A percentile compares a stretch with the other conserved stretches of the same genome.
Conservation (phyloP, 2,113 vertebrate species). For the Cisticola juncidis region DNA sequence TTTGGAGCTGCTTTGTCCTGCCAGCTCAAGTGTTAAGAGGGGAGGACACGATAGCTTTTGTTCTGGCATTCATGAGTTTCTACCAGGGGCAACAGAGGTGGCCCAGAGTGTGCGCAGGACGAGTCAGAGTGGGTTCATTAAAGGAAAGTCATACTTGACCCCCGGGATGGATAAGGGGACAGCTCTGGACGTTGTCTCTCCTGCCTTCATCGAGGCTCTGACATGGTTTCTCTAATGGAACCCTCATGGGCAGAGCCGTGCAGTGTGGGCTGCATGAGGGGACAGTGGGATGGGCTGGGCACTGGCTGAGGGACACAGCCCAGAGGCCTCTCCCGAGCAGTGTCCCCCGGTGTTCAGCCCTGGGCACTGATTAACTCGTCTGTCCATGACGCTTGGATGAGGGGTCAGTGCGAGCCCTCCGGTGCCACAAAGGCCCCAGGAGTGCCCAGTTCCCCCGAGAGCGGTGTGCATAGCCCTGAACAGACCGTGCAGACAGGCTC, state of each 20-base stretch:
- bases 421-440: neutral
- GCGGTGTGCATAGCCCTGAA: no score
- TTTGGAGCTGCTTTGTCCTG: neutral
- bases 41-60: neutral
- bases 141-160: no score
- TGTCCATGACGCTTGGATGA: accelerated
- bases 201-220: neutral
- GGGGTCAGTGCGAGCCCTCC: neutral
- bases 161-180: accelerated
- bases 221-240: no score
- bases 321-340: neutral
- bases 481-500: neutral
- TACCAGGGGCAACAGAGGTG: accelerated
- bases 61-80: neutral
- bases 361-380: accelerated
- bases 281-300: neutral
- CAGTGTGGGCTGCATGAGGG: neutral
- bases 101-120: neutral
- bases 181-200: neutral
- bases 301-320: neutral
- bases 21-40: neutral
- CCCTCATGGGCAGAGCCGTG: neutral
- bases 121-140: neutral
- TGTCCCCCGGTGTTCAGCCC: neutral
- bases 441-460: no score